Base-by-base conservation (phyloP, 1,140 invertebrate species). In the Cotesia chilonis region DNA sequence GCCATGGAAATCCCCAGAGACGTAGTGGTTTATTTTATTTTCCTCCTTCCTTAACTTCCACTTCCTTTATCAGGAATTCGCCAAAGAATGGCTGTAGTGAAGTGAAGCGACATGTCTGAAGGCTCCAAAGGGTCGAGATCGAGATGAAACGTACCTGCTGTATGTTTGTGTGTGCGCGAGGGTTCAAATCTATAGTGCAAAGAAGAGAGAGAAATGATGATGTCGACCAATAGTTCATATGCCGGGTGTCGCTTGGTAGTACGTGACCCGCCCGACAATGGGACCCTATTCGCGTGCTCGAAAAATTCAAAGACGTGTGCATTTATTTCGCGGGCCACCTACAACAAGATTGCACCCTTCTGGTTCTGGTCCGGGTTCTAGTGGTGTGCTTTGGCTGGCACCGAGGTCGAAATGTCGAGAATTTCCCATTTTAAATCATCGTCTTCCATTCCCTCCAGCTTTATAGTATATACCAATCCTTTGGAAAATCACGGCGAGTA, bases 171-270 rank as follows among this genome's bases (percentile, higher is more conserved):
- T 20, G 9, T 41, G 47, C 14, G 47, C 9, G 41, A 2, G 28
- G 14, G 35, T 36, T 28, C 12, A 35, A 12, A 20, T 61, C 7
- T 35, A 20, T 57, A 20, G 54, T 20, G 20, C 37, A 41, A 59
- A 38, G 60, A 37, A 61, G 28, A 57, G 54, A 55, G 55, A 68
- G 64, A 57, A 54, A 68, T 67, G 74, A 78, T 75, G 74, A 81
- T 81, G 76, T 76, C 74, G 75, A 75, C 75, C 76, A 80, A 81
- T 81, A 80, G 80, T 81, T 81, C 74, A 76, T 80, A 78, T 78
- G 74, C 76, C 75, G 78, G 77, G 74, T 80, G 79, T 80, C 80
- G 75, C 73, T 66, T 61, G 4, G 55, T 51, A 54, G 67, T 76
- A 79, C 79, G 80, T 80, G 80, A 76, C 76, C 69, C 66, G 74